Conservation (phyloP, 2,888 invertebrate genomes). For the Pachydiplax longipennis region DNA sequence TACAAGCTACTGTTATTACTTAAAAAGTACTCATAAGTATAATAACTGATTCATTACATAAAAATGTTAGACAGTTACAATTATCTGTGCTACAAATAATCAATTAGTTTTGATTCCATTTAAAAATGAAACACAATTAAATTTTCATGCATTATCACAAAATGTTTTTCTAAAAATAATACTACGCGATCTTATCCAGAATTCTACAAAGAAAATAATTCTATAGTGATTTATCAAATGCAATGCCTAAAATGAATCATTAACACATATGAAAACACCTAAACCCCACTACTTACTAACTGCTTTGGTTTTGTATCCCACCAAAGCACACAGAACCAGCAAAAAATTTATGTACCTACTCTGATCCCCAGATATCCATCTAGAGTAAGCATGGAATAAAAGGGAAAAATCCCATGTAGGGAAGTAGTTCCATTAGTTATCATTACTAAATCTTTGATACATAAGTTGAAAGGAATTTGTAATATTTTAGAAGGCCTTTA, state of each 20-base stretch:
- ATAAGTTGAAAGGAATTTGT: too few relatives aligned
- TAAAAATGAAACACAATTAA: too few relatives aligned
- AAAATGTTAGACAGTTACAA: too few relatives aligned
- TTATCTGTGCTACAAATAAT: too few relatives aligned
- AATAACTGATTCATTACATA: too few relatives aligned
- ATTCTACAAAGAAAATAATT: not conserved
- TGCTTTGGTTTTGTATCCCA: conserved; percentile 59
- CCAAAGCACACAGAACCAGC: conserved; percentile 44
- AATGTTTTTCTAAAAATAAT: not conserved
- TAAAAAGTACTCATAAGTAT: too few relatives aligned
- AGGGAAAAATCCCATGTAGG: conserved; percentile 36
- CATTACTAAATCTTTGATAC: not conserved
- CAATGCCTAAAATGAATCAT: not conserved
- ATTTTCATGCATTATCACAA: too few relatives aligned
- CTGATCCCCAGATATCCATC: conserved; percentile 54
- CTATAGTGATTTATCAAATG: not conserved
- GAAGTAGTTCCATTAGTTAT: conserved; percentile 14
- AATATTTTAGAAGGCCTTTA: too few relatives aligned
- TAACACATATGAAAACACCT: conserved; percentile 37
- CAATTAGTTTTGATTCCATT: too few relatives aligned
- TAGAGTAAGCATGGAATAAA: conserved; percentile 48
- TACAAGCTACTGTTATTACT: not conserved
- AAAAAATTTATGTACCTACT: conserved; percentile 55
- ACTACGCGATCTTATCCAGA: not conserved
- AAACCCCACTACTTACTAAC: conserved; percentile 46